phyloP scores from a whole-genome alignment of 2,797 vertebrate genomes.

The Chelon labrosus region DNA sequence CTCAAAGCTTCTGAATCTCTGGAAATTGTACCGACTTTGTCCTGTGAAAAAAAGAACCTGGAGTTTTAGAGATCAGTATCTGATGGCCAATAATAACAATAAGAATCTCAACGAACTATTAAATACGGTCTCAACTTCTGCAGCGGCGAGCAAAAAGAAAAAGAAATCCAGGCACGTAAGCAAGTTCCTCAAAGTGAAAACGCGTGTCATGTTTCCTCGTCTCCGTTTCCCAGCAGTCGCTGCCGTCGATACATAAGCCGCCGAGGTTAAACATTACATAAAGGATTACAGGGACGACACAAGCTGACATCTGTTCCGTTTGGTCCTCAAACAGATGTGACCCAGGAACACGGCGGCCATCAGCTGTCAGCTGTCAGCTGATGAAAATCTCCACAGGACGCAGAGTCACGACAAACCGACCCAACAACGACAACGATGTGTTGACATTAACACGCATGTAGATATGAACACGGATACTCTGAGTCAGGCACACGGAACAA shows the following conservation, averaged over 20 bases:
- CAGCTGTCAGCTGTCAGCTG: too few relatives aligned
- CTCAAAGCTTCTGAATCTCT: too few relatives aligned
- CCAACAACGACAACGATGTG: not conserved
- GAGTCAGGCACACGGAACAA: too few relatives aligned
- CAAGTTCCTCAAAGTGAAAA: not conserved
- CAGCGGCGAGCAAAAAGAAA: not conserved
- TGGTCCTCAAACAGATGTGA: conserved; percentile 33
- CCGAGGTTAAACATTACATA: conserved; percentile 65
- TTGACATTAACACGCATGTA: not conserved
- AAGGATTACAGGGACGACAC: conserved; percentile 64
- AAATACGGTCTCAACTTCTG: too few relatives aligned
- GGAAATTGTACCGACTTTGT: too few relatives aligned
- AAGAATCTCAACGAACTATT: too few relatives aligned
- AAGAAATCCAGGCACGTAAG: not conserved
- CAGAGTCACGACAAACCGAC: not conserved
- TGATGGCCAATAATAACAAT: too few relatives aligned
- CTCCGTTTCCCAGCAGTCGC: conserved; percentile 29
- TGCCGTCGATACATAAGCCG: conserved; percentile 26
- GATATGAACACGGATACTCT: not conserved
- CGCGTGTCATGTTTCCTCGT: conserved; percentile 13
- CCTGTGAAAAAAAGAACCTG: too few relatives aligned
- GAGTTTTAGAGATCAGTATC: too few relatives aligned
- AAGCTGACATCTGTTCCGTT: conserved; percentile 63
- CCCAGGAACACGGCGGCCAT: conserved; percentile 28
- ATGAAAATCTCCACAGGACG: conserved; percentile 19